phyloP scores from a whole-genome alignment of 2,113 vertebrate genomes.

The Aphelocoma coerulescens region DNA sequence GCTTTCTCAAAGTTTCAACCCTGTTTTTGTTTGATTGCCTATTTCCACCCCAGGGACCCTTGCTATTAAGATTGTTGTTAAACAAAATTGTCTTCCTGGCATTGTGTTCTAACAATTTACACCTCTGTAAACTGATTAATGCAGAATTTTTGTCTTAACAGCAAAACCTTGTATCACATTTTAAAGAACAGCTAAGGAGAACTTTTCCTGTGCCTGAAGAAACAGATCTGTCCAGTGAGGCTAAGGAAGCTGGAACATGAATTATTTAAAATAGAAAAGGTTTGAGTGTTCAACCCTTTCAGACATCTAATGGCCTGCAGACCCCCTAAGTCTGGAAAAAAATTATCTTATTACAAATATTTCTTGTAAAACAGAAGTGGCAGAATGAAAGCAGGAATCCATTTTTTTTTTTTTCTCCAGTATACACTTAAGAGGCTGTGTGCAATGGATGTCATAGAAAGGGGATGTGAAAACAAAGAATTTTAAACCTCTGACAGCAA shows the following conservation, averaged over 20 bases:
- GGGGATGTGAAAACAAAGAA: neutral
- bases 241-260: neutral
- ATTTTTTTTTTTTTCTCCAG: neutral
- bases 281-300: neutral
- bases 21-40: constrained; percentile 1
- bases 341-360: neutral
- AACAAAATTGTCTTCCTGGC: constrained; percentile 52
- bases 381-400: neutral
- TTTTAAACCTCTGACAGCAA: neutral
- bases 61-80: constrained; percentile 50
- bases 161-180: constrained; percentile 55
- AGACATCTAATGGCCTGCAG: neutral
- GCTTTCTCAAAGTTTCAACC: constrained; percentile 38
- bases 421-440: fast-evolving
- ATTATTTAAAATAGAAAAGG: neutral
- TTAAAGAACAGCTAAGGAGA: constrained; percentile 25
- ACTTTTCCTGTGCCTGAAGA: constrained; percentile 1
- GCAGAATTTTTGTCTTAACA: constrained; percentile 32
- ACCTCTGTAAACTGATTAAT: constrained; percentile 59
- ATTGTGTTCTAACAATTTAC: constrained; percentile 67
- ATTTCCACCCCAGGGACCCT: constrained; percentile 49
- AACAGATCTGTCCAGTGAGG: neutral
- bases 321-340: neutral
- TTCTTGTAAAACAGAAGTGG: neutral
- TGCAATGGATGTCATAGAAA: fast-evolving